A percentile compares a stretch with the other conserved stretches of the same genome.
Evolutionary conservation across 2,797 vertebrate genomes (phyloP).

Genomic region (Peromyscus eremicus): DNA sequence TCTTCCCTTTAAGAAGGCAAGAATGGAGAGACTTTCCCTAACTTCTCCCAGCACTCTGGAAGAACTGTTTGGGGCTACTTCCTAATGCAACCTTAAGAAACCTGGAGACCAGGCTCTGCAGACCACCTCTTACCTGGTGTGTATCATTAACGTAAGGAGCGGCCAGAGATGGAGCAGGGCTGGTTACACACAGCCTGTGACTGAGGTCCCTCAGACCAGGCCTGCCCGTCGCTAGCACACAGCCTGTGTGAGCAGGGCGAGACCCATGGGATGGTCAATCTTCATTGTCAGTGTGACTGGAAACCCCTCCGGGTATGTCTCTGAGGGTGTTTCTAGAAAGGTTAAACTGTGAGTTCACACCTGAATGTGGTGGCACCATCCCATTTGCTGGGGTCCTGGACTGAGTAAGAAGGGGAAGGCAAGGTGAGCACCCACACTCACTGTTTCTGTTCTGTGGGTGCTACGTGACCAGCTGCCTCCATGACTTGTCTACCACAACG

Average conservation of each 20-base stretch:
- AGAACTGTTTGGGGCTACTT: background rate
- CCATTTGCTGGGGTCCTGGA: background rate
- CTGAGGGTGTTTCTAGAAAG: background rate
- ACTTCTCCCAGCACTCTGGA: background rate
- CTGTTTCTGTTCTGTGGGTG: background rate
- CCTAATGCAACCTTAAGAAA: background rate
- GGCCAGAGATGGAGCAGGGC: background rate
- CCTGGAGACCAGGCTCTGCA: background rate
- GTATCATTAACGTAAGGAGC: background rate
- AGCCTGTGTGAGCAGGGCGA: background rate
- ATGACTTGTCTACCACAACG: background rate
- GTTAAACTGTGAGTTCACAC: background rate
- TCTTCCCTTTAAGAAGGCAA: background rate
- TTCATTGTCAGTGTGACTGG: background rate
- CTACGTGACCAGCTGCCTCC: background rate
- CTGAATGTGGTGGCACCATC: background rate
- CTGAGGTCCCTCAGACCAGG: background rate
- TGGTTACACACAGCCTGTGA: background rate
- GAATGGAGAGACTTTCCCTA: background rate
- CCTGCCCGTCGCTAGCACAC: background rate
- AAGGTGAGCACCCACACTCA: background rate
- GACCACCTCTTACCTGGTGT: background rate
- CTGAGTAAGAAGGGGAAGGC: background rate
- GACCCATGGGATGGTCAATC: background rate
- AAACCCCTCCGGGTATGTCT: background rate